Conservation (phyloP, 2,113 vertebrate species). For the Anguilla japonica region DNA sequence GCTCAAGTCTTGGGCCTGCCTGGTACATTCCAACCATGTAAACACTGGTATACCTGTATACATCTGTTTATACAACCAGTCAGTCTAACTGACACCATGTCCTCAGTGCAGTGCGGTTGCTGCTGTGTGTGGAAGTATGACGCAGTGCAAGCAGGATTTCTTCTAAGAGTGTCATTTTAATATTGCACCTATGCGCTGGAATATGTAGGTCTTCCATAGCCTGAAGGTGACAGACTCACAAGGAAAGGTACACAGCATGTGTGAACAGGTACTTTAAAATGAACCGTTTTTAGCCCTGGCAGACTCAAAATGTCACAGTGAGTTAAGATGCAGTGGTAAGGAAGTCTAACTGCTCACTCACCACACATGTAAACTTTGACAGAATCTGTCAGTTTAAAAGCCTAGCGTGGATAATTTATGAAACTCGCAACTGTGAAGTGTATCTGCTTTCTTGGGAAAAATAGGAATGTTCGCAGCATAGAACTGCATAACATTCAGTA, state of each 20-base stretch:
- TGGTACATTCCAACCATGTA: neutral
- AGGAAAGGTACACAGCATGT: neutral
- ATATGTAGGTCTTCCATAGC: neutral
- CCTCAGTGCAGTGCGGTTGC: neutral
- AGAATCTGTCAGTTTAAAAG: neutral
- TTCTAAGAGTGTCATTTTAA: neutral
- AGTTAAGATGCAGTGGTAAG: neutral
- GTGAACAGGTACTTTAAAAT: neutral
- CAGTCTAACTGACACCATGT: neutral
- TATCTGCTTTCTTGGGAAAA: neutral
- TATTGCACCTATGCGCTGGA: neutral
- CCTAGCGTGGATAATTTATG: neutral
- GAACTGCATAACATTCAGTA: neutral
- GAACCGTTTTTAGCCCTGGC: neutral
- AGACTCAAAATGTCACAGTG: conserved; percentile 1
- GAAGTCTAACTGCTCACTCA: neutral
- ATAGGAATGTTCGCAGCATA: neutral
- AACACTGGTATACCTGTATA: neutral
- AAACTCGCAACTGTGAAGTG: neutral
- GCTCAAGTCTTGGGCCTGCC: neutral
- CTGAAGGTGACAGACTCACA: neutral
- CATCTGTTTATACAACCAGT: neutral
- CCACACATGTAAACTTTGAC: neutral
- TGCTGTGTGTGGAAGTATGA: neutral
- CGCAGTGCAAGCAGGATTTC: neutral